Percentiles rank a stretch among this genome's conserved stretches.
These are phyloP conservation scores for Odontocerum albicorne DNA, from an alignment of 2,888 invertebrate genomes.

Conservation along the genomic window DNA sequence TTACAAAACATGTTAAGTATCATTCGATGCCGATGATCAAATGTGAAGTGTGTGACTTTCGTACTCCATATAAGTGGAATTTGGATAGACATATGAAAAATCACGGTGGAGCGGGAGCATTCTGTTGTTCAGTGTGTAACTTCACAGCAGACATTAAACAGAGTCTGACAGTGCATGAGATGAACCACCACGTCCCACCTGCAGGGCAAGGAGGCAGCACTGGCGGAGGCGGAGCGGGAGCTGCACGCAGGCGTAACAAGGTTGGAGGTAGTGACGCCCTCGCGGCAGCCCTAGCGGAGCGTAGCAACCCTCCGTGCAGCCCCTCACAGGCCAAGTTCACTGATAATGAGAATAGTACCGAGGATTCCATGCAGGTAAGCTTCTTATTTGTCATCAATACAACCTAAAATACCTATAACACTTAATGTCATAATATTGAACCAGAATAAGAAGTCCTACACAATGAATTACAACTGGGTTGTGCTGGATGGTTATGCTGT, in stretches of 20 bases:
- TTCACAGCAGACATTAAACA: constrained; percentile 92
- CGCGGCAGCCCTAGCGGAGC: constrained; percentile 44
- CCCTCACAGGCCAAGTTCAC: neutral
- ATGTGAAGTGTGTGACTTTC: constrained; percentile 91
- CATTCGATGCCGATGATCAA: constrained; percentile 95
- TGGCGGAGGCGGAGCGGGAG: constrained; percentile 54
- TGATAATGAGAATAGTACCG: constrained; percentile 21
- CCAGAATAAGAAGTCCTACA: constrained; percentile 2
- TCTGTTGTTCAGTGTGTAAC: constrained; percentile 84
- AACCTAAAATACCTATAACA: neutral
- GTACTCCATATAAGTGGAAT: constrained; percentile 92
- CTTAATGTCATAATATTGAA: neutral
- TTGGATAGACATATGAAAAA: constrained; percentile 92
- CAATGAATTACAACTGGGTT: too few species aligned
- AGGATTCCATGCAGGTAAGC: constrained; percentile 25
- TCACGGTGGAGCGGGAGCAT: constrained; percentile 83
- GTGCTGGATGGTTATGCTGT: too few species aligned
- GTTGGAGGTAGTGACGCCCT: constrained; percentile 72
- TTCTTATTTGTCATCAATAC: neutral
- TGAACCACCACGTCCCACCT: constrained; percentile 85
- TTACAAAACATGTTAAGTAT: constrained; percentile 90
- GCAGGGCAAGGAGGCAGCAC: constrained; percentile 64
- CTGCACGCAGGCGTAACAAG: constrained; percentile 67
- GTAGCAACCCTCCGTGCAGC: neutral
- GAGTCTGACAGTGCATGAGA: constrained; percentile 87